Percentiles rank a stretch among this genome's conserved stretches.
phyloP scores from a whole-genome alignment of 2,888 invertebrate genomes.

The Caenorhabditis sp. region DNA sequence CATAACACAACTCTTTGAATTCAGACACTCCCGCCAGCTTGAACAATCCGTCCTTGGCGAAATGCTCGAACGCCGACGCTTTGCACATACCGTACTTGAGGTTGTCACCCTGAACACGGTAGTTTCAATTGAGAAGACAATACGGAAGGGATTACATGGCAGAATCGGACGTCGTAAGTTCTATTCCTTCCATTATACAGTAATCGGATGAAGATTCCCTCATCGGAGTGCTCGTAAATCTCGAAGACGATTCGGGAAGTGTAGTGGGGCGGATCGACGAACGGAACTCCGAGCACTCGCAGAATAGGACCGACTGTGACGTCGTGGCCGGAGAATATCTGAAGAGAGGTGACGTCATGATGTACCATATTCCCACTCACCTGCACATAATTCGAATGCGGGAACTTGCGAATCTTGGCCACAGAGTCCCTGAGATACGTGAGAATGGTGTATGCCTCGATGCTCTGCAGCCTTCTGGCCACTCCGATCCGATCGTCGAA shows the following conservation, averaged over 20 bases:
- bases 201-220: slow-evolving; percentile 53
- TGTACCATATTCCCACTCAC: slow-evolving; percentile 16
- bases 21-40: slow-evolving; percentile 26
- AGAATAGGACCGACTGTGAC: slow-evolving; percentile 63
- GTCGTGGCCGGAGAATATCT: slow-evolving; percentile 70
- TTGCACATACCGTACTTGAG: slow-evolving; percentile 54
- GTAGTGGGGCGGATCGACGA: slow-evolving; percentile 84
- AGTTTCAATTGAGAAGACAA: neutral
- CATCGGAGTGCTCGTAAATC: slow-evolving; percentile 48
- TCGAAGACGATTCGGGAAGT: slow-evolving; percentile 91
- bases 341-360: neutral
- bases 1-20: slow-evolving; percentile 40
- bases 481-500: slow-evolving; percentile 41
- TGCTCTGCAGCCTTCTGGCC: slow-evolving; percentile 36
- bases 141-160: slow-evolving; percentile 25
- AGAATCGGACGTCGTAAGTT: slow-evolving; percentile 58
- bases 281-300: slow-evolving; percentile 61
- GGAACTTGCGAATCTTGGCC: slow-evolving; percentile 41
- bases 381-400: slow-evolving; percentile 61
- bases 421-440: slow-evolving; percentile 44
- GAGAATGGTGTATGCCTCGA: slow-evolving; percentile 55
- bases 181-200: slow-evolving; percentile 62
- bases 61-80: slow-evolving; percentile 46
- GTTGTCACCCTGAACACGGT: slow-evolving; percentile 16
- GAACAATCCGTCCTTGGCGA: slow-evolving; percentile 37